Evolutionary conservation across 2,113 vertebrate genomes (phyloP), one percentile per base, ranked within the genome.

Genomic region (Mastomys natalensis): DNA sequence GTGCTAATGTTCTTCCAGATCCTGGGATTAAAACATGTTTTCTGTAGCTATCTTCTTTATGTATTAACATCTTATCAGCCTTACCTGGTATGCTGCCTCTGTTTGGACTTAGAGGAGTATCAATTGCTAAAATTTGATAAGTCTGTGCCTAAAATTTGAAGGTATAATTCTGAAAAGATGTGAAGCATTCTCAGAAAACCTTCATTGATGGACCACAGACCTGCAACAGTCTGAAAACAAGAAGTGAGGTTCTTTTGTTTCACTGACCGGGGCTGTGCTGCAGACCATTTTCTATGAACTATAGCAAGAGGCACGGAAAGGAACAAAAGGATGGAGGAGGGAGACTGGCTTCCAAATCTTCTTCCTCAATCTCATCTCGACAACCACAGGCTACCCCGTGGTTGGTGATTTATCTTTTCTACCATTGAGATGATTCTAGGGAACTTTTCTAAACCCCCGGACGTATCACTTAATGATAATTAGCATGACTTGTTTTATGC

Each of bases 81-180:
- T 37, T 84, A 58, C 68, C 64, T 92, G 74, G 26, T 90, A 84
- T 76, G 53, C 76, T 88, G 16, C n/a, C 29, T 95, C 53, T 94
- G 12, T 66, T 90, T 81, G 40, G 12, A 96, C 37, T 77, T 85
- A 81, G 34, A 37, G 31, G 58, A 85, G 80, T 58, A 40, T 1
- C 51, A 26, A 3, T 72, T 97, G 43, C 62, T 92, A 51, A 40
- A 80, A 87, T 72, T 9, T 92, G 37, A 48, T 77, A 77, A 51
- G 64, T 68, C 43, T 29, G 9, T 48, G 0, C 73, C 29, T 90
- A 58, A 92, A 95, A 74, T 76, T 53, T 92, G 70, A 72, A 84
- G 55, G 78, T n/a, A n/a, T 22, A 24, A 55, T 85, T 53, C 93
- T 72, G 3, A 43, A 77, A 81, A 43, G 53, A 81, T 2, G 2